These are phyloP conservation scores for Macropus fuliginosus DNA, from an alignment of 2,797 vertebrate genomes.

Conservation along the genomic window DNA sequence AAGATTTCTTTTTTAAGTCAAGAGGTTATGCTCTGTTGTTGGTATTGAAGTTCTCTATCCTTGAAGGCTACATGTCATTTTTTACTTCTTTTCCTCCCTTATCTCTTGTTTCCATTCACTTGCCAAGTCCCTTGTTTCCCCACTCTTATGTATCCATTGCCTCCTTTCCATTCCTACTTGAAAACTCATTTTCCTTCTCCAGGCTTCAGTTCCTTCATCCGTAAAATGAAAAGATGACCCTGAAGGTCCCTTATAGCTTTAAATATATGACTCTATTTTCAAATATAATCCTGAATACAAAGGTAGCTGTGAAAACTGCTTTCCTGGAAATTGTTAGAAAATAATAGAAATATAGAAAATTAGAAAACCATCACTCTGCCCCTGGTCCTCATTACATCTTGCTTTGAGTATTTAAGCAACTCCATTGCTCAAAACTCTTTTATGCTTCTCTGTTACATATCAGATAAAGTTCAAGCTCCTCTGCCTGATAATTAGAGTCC, in stretches of 20 bases:
- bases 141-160: not conserved
- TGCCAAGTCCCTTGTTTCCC: not conserved
- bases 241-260: not conserved
- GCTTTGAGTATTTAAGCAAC: not conserved
- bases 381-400: not conserved
- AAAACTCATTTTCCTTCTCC: not conserved
- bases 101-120: not conserved
- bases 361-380: not conserved
- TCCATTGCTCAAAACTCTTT: not conserved
- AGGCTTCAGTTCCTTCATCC: not conserved
- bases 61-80: not conserved
- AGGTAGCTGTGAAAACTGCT: constrained; percentile 37
- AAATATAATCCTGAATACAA: constrained; percentile 42
- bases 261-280: constrained; percentile 25
- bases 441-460: not conserved
- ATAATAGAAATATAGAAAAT: no score
- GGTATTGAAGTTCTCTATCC: not conserved
- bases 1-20: constrained; percentile 12
- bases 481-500: not conserved
- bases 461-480: not conserved
- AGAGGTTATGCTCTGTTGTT: not conserved
- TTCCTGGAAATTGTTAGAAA: constrained; percentile 43
- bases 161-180: not conserved
- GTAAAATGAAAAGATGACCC: not conserved
- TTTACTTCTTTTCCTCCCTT: not conserved